Conservation (phyloP, 1,140 invertebrate species). For the Temnothorax nylanderi region DNA sequence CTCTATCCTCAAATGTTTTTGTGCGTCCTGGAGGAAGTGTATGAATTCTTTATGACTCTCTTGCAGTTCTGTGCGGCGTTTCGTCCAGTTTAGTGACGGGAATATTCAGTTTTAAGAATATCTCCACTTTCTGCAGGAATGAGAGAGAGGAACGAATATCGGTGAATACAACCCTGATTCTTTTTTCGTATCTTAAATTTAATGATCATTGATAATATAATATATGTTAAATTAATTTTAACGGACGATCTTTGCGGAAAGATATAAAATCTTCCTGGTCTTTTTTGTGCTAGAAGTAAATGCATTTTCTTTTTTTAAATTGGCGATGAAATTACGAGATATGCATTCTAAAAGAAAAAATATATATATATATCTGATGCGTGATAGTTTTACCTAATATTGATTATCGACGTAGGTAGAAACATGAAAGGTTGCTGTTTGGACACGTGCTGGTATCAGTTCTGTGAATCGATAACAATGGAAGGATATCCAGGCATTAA, state of each 20-base stretch:
- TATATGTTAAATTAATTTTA: background rate
- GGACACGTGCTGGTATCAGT: background rate
- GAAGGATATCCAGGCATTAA: background rate
- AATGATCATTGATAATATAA: background rate
- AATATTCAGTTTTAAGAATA: conserved; percentile 4
- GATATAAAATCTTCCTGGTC: background rate
- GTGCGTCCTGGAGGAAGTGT: conserved; percentile 12
- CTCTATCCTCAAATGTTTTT: conserved; percentile 28
- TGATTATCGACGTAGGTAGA: background rate
- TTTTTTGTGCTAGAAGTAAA: background rate
- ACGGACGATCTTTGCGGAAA: background rate
- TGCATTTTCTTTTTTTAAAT: background rate
- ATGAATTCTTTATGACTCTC: conserved; percentile 5
- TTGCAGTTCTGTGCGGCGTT: conserved; percentile 2
- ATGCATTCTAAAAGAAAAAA: background rate
- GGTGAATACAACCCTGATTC: background rate
- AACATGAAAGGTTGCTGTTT: background rate
- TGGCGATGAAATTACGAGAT: background rate
- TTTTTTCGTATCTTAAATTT: background rate
- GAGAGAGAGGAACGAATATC: background rate
- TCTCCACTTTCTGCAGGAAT: background rate
- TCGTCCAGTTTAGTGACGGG: background rate
- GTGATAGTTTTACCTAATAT: background rate
- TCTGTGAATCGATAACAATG: conserved; percentile 8
- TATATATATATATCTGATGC: background rate